phyloP scores from a whole-genome alignment of 1,140 invertebrate genomes.

The Drosophila sturtevanti region DNA sequence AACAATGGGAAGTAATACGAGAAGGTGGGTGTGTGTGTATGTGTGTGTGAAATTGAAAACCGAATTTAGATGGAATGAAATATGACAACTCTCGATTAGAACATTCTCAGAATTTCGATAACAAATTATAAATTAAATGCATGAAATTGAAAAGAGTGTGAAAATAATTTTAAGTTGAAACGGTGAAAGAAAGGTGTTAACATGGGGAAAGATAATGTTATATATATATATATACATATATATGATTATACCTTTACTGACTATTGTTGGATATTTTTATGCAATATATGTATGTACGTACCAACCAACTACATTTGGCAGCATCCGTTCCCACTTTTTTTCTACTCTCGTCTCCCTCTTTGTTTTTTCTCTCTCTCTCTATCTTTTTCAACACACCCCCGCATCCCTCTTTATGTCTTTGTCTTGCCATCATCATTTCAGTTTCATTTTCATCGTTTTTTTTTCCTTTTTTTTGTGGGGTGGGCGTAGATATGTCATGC shows the following conservation, averaged over 20 bases:
- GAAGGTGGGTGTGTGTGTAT: too few relatives aligned
- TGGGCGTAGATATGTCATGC: conserved; percentile 51
- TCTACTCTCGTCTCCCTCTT: too few relatives aligned
- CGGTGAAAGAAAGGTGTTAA: too few relatives aligned
- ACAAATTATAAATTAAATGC: neutral
- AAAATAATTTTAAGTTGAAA: neutral
- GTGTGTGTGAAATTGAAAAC: too few relatives aligned
- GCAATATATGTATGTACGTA: too few relatives aligned
- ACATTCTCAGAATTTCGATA: neutral
- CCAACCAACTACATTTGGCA: too few relatives aligned
- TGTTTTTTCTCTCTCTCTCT: neutral
- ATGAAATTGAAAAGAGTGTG: conserved; percentile 10
- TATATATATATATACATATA: too few relatives aligned
- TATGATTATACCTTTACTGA: neutral
- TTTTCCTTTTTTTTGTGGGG: conserved; percentile 28
- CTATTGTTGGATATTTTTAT: neutral
- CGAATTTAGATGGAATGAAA: neutral
- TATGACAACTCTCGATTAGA: neutral
- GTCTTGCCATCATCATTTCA: conserved; percentile 57
- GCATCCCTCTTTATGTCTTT: conserved; percentile 23
- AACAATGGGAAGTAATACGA: too few relatives aligned
- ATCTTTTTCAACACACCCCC: too few relatives aligned
- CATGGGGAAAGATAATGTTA: neutral
- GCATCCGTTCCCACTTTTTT: too few relatives aligned
- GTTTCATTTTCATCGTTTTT: conserved; percentile 36